These are phyloP conservation scores for Leptonema lineaticorne DNA, from an alignment of 1,140 invertebrate species.

Conservation along the genomic window DNA sequence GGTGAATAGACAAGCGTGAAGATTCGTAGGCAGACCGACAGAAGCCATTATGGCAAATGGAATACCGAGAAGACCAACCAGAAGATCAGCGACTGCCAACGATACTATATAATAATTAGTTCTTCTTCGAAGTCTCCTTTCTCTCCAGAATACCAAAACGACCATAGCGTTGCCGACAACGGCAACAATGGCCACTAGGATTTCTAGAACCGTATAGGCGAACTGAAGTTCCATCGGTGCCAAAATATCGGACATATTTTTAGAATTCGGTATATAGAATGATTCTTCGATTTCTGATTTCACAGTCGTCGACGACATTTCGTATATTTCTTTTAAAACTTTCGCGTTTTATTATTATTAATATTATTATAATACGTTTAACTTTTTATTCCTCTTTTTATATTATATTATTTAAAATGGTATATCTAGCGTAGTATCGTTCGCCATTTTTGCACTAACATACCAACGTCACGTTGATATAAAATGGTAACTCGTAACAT, in stretches of 20 bases:
- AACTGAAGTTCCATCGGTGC: constrained; percentile 58
- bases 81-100: constrained; percentile 79
- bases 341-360: too few species aligned
- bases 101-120: constrained; percentile 93
- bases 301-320: background rate
- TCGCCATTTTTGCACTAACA: background rate
- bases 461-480: background rate
- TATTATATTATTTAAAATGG: background rate
- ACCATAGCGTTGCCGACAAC: constrained; percentile 83
- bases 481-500: too few species aligned
- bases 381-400: background rate
- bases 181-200: constrained; percentile 77
- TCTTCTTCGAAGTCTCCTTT: constrained; percentile 72
- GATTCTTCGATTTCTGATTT: background rate
- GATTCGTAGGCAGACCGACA: constrained; percentile 66
- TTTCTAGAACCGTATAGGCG: constrained; percentile 73
- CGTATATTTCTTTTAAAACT: too few species aligned
- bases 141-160: constrained; percentile 77
- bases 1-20: constrained; percentile 84
- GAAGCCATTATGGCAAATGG: constrained; percentile 81
- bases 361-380: too few species aligned
- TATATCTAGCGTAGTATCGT: background rate
- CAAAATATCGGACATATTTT: constrained; percentile 35
- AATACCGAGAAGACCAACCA: constrained; percentile 77
- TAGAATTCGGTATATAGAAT: background rate